Conservation (phyloP, 2,888 invertebrate species). For the Ophion slaviceki region DNA sequence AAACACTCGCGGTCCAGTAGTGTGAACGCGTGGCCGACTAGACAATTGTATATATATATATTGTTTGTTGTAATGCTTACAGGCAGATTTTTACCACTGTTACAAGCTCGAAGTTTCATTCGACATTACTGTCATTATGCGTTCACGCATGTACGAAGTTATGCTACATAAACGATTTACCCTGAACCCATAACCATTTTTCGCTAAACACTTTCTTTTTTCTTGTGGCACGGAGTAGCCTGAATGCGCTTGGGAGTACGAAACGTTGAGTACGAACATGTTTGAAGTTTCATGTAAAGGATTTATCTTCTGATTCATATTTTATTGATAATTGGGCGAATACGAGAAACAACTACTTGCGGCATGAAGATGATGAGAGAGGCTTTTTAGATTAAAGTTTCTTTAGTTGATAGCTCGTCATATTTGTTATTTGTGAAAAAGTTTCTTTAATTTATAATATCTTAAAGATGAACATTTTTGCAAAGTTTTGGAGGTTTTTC, state of each 20-base stretch:
- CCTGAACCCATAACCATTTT: conserved; percentile 28
- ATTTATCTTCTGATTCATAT: background rate
- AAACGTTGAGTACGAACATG: background rate
- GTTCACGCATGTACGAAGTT: conserved; percentile 15
- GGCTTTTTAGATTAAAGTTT: no score
- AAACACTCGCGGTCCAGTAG: conserved; percentile 33
- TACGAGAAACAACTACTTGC: background rate
- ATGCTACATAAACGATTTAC: conserved; percentile 28
- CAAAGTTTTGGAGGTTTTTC: no score
- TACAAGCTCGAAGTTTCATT: conserved; percentile 58
- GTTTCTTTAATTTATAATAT: no score
- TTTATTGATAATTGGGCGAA: background rate
- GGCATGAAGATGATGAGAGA: background rate
- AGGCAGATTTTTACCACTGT: conserved; percentile 33
- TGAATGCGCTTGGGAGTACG: background rate
- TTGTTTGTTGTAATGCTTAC: conserved; percentile 30
- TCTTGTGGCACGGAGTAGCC: background rate
- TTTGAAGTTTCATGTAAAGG: background rate
- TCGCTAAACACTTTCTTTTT: conserved; percentile 11
- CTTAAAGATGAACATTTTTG: no score
- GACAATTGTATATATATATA: conserved; percentile 39
- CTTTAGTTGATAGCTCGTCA: no score
- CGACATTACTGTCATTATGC: conserved; percentile 28
- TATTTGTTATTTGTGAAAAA: no score
- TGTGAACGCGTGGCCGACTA: conserved; percentile 56